Evolutionary conservation across 2,888 invertebrate species (phyloP), one percentile per base, ranked within the genome.

Genomic region (Helicoverpa assulta): DNA sequence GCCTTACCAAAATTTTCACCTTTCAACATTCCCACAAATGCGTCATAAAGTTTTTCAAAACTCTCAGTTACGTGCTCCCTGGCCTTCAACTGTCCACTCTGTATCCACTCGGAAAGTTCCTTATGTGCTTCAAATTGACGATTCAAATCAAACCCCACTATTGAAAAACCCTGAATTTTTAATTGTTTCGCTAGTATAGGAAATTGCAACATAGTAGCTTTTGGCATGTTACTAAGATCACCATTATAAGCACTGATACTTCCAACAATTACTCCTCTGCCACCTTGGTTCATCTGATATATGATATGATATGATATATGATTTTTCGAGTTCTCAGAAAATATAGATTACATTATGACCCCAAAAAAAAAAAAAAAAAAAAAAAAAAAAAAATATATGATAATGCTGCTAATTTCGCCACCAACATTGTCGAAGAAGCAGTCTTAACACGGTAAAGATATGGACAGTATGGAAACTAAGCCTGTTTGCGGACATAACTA

Each of bases 351-450:
- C n/a, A n/a, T n/a, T n/a, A n/a, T n/a, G n/a, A n/a, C n/a, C n/a
- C n/a, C n/a, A n/a, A n/a, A n/a, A n/a, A n/a, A n/a, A n/a, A n/a
- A n/a, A n/a, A n/a, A n/a, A n/a, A n/a, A n/a, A n/a, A n/a, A n/a
- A n/a, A n/a, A n/a, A n/a, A n/a, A n/a, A n/a, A n/a, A n/a, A n/a
- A n/a, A n/a, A 50, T 90, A 89, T 0, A 97, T 91, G 5, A 97
- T 95, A 0, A 88, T 88, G 60, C 94, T 95, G 52, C 96, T 96
- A 16, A 97, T 93, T 67, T 96, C 96, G 5, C 97, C 97, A 26
- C 97, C 97, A n/a, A 97, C 97, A 88, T 97, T 98, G 86, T 98
- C 98, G 86, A 97, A 98, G 86, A 97, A 98, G 83, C 97, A 97
- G 85, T 98, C 97, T n/a, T n/a, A 0, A 98, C 92, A n/a, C n/a